Conservation (phyloP, 2,888 invertebrate genomes). For the Iselma pallidipennis region DNA sequence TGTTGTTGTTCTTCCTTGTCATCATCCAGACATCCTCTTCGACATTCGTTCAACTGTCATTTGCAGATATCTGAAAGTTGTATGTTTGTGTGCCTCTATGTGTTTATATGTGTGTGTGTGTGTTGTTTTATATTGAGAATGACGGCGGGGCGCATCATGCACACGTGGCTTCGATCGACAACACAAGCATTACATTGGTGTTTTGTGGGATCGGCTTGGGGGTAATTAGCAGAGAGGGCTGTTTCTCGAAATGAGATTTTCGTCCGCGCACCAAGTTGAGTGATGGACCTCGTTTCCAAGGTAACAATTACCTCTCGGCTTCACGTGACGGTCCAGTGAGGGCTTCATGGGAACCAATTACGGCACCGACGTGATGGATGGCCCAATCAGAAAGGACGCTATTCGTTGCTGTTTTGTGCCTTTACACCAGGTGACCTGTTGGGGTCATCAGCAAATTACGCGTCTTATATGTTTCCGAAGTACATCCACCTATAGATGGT, state of each 20-base stretch:
- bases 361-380: conserved; percentile 61
- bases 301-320: conserved; percentile 54
- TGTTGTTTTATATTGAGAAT: conserved; percentile 3
- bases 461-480: conserved; percentile 12
- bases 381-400: conserved; percentile 61
- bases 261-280: conserved; percentile 37
- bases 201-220: conserved; percentile 21
- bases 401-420: conserved; percentile 26
- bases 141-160: conserved; percentile 20
- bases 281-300: conserved; percentile 49
- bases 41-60: not conserved
- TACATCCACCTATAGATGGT: not conserved
- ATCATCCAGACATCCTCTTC: not conserved
- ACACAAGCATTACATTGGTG: not conserved
- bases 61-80: not conserved
- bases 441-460: conserved; percentile 47
- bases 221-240: conserved; percentile 33
- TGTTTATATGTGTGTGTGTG: not conserved
- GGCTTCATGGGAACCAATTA: conserved; percentile 61
- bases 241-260: conserved; percentile 43
- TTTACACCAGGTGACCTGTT: conserved; percentile 45
- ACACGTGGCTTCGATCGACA: conserved; percentile 25
- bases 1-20: not conserved
- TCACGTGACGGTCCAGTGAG: conserved; percentile 48
- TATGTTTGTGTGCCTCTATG: not conserved